Percentiles rank a stretch among this genome's conserved stretches.
Evolutionary conservation across 2,888 invertebrate genomes (phyloP).

Genomic region (Coelopa pilipes): DNA sequence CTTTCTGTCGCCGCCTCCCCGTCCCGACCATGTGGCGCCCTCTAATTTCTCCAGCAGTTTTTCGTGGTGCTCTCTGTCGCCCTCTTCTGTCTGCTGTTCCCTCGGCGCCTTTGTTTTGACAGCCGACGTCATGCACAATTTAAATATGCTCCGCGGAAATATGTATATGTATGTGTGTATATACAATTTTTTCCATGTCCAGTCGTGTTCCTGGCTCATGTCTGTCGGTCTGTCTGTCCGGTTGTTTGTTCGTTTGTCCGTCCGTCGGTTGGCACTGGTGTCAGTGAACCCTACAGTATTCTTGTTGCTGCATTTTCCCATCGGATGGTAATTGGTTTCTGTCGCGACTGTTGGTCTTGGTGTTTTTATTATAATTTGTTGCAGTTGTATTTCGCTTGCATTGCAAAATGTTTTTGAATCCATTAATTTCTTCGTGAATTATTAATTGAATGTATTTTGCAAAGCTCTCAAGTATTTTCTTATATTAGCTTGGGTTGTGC

Average conservation of each 20-base stretch:
- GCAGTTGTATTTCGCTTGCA: background rate
- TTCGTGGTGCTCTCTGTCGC: background rate
- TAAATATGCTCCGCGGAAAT: slow-evolving; percentile 21
- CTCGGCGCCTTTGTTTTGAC: slow-evolving; percentile 30
- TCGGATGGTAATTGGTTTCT: too few relatives aligned
- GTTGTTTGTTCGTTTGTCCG: slow-evolving; percentile 11
- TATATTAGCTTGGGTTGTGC: too few relatives aligned
- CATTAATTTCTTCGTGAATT: background rate
- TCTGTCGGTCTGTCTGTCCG: background rate
- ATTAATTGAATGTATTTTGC: background rate
- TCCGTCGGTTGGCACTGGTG: slow-evolving; percentile 13
- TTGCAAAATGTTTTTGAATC: background rate
- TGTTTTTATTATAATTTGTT: slow-evolving; percentile 15
- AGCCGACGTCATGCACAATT: slow-evolving; percentile 23
- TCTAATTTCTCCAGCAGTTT: slow-evolving; percentile 19
- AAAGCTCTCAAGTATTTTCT: too few relatives aligned
- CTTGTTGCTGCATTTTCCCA: too few relatives aligned
- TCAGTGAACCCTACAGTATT: slow-evolving; percentile 20
- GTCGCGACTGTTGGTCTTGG: background rate
- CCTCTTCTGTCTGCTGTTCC: too few relatives aligned
- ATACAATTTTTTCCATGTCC: background rate
- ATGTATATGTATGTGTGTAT: slow-evolving; percentile 14
- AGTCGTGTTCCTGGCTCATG: too few relatives aligned
- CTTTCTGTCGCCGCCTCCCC: too few relatives aligned
- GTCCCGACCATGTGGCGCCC: background rate